Base-by-base conservation (phyloP, 2,113 vertebrate genomes). In the Anoplopoma fimbria region DNA sequence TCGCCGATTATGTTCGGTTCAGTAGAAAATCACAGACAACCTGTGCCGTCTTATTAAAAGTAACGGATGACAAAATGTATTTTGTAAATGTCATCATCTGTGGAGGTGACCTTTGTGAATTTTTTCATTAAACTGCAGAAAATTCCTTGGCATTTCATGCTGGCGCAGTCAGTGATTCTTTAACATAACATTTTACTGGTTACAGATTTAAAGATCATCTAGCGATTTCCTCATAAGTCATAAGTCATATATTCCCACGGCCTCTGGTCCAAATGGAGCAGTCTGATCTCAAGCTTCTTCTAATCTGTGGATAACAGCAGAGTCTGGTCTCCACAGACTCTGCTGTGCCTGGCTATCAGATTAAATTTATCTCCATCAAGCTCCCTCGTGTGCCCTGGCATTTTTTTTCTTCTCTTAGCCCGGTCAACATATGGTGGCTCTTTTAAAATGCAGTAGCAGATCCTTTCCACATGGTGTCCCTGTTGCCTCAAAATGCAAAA, bases 391-490 rank as follows among this genome's bases (percentile, higher is more conserved):
- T 63, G 65, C 4, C 25, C 42, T 60, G 29, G 47, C 63, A 42
- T 84, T 86, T 69, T 36, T 62, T 45, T 17, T 17, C 42, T 9
- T 12, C 38, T 2, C 42, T 73, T 49, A 23, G n/a, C 31, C 27
- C 2, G 0, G n/a, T 73, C 36, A 63, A 49, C 42, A 74, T n/a
- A 53, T 63, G 25, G n/a, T 36, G 47, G 31, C 40, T 67, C 7
- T 4, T 73, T 63, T 83, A 19, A 40, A 45, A 10, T 82, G 71
- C 53, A 69, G 17, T 78, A 36, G 77, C 71, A 21, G 14, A 45
- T 75, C 0, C 2, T 77, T 36, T 83, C 88, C 91, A 92, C 81
- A 70, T 68, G 85, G 83, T 79, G 91, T 83, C 90, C 27, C 78
- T 77, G 9, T 82, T 88, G 70, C 62, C 8, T 82, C 75, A 75